Evolutionary conservation across 2,113 vertebrate species (phyloP), one percentile per base, ranked within the genome.

Genomic region (Corapipo altera): DNA sequence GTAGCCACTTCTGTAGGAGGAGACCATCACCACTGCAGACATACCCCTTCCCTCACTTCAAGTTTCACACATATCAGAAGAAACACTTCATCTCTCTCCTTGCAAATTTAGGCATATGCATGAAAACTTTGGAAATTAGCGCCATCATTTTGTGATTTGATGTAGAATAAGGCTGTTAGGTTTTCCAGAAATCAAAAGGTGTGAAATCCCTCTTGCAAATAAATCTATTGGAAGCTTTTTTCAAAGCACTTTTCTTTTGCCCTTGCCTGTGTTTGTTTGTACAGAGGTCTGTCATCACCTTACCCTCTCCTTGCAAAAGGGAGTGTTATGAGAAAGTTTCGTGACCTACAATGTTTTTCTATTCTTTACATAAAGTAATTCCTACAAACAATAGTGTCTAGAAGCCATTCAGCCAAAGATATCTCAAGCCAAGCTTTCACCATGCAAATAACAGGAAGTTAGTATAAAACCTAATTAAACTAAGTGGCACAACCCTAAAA

Each of bases 361-460:
- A 44, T 84, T 24, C 57, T 84, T 70, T 89, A 41, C 32, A 78
- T 85, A 90, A 93, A 73, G 78, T 69, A 73, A 81, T 76, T 94
- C 88, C 88, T 96, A 85, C 88, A 79, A 88, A 87, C 44, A 96
- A 81, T 85, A 74, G 12, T 23, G 23, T 71, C 84, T 87, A 82
- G 77, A 82, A 92, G n/a, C 21, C 95, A 52, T 46, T 71, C 91
- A 94, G 55, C 28, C 54, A 92, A 91, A 88, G 43, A 57, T 77
- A 88, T 26, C 49, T 64, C 80, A 85, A 91, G 55, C 33, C 58
- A 90, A 92, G 26, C 30, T 92, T 93, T 79, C 64, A 51, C 33
- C 27, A 41, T 57, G 41, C 35, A 88, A 97, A 89, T 84, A 97
- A 94, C 20, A 94, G 74, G 93, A 95, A 96, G 33, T 86, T 86